Conservation (phyloP, 92 coral and sea anemone species). For the Hydrozoanthus gracilis region DNA sequence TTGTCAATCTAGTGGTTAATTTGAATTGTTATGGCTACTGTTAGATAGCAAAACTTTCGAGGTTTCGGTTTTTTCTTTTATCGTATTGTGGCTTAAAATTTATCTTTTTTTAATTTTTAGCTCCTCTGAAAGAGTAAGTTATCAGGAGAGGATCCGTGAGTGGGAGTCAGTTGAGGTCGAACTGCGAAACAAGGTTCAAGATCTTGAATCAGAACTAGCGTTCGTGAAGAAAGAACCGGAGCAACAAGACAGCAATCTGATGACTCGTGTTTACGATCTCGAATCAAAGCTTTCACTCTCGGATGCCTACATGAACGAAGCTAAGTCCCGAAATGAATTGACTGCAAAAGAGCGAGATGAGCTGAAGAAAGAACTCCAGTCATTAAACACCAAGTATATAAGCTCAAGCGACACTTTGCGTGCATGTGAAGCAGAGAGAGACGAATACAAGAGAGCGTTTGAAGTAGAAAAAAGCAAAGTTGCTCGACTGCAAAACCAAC, state of each 20-base stretch:
- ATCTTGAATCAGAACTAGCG: conserved; percentile 77
- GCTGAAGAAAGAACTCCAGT: conserved; percentile 73
- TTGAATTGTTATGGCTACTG: too few relatives aligned
- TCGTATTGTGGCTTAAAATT: not conserved
- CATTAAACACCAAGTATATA: conserved; percentile 60
- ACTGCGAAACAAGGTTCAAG: conserved; percentile 76
- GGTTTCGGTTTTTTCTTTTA: too few relatives aligned
- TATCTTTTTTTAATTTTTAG: not conserved
- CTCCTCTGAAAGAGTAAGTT: conserved; percentile 9
- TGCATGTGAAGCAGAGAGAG: conserved; percentile 64
- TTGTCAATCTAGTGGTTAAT: too few relatives aligned
- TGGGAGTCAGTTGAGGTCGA: conserved; percentile 93
- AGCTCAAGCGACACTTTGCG: conserved; percentile 65
- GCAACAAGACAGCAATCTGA: conserved; percentile 71
- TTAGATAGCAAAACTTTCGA: too few relatives aligned
- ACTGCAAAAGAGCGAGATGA: conserved; percentile 75
- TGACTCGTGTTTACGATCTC: conserved; percentile 75
- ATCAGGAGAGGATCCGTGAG: conserved; percentile 74
- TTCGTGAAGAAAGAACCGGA: conserved; percentile 68
- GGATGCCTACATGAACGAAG: conserved; percentile 58
- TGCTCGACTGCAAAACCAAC: conserved; percentile 69
- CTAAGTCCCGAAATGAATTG: conserved; percentile 69
- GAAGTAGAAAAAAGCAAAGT: conserved; percentile 67
- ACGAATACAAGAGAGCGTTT: conserved; percentile 64
- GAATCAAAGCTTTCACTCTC: conserved; percentile 73